Evolutionary conservation across 2,888 invertebrate species (phyloP).

Genomic region (Mesorhabditis belari): DNA sequence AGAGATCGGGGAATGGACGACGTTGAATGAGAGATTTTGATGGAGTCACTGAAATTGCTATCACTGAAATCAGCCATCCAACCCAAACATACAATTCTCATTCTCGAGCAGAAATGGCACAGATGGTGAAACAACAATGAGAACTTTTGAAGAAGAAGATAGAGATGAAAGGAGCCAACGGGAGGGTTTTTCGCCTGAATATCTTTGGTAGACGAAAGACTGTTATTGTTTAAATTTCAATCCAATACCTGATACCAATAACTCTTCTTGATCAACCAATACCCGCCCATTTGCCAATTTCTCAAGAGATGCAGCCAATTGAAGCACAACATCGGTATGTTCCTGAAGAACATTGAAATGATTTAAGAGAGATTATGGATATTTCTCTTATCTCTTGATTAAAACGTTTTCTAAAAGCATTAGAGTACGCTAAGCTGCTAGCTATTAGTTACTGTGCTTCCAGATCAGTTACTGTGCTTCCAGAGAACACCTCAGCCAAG

Average conservation of each 20-base stretch:
- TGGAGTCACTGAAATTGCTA: no score
- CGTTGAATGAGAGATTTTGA: constrained; percentile 9
- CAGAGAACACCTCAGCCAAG: no score
- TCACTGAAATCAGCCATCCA: not conserved
- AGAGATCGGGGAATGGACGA: constrained; percentile 41
- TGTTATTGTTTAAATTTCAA: not conserved
- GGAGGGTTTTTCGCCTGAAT: constrained; percentile 30
- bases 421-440: no score
- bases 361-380: not conserved
- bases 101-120: constrained; percentile 20
- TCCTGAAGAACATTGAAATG: not conserved
- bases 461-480: no score
- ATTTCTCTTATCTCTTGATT: no score
- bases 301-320: constrained; percentile 19
- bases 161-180: constrained; percentile 38
- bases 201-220: no score
- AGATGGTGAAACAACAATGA: constrained; percentile 43
- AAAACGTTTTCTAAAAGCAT: no score
- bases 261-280: constrained; percentile 22
- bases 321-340: constrained; percentile 28
- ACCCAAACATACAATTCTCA: not conserved
- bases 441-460: no score
- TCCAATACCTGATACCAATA: constrained; percentile 14
- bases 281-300: constrained; percentile 21
- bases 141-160: constrained; percentile 12